Conservation (phyloP, 2,888 invertebrate genomes). For the Epirrita christyi region DNA sequence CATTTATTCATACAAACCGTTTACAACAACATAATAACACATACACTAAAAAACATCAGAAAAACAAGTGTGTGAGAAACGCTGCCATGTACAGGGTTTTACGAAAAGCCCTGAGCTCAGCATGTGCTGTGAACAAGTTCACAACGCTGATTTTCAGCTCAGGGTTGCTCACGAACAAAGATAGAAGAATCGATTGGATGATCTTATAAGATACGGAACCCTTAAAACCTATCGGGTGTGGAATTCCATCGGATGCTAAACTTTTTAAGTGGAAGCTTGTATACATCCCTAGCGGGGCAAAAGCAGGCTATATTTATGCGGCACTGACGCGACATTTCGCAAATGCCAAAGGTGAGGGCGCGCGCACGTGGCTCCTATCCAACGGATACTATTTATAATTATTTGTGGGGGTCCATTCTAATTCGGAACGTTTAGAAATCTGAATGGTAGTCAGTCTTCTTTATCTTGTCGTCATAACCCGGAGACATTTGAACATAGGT, state of each 20-base stretch:
- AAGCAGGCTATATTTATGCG: conserved; percentile 12
- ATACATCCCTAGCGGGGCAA: conserved; percentile 14
- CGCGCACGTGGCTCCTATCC: conserved; percentile 16
- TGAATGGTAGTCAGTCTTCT: background rate
- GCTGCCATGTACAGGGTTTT: no score
- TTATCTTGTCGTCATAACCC: no score
- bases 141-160: no score
- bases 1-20: no score
- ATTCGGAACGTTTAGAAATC: background rate
- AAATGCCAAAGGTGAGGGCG: conserved; percentile 37
- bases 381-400: conserved; percentile 12
- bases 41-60: no score
- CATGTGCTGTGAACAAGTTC: no score
- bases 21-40: no score
- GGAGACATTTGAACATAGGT: background rate
- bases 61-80: no score
- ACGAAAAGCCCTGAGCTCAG: no score
- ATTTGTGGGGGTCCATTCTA: conserved; percentile 1
- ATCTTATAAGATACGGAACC: no score
- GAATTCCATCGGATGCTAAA: conserved; percentile 19
- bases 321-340: conserved; percentile 9
- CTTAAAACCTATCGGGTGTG: conserved; percentile 6
- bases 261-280: conserved; percentile 17
- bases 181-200: no score
- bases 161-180: no score